Evolutionary conservation across 2,888 invertebrate species (phyloP).

Genomic region (Tenodera sinensis): DNA sequence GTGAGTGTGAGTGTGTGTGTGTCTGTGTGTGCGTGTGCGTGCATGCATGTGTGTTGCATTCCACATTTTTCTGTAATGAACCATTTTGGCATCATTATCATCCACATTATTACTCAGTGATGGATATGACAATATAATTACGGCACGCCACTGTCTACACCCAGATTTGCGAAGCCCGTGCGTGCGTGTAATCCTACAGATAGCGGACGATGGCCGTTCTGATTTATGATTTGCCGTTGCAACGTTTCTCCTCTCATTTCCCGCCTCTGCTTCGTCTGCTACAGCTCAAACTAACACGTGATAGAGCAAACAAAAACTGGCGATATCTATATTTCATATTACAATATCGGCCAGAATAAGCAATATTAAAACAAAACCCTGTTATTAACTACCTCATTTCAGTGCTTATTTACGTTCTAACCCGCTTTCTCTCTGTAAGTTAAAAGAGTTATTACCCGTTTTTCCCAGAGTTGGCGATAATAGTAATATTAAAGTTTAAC

Average conservation of each 20-base stretch:
- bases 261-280: neutral
- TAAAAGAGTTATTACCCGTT: neutral
- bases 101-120: neutral
- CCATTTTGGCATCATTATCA: no score
- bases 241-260: neutral
- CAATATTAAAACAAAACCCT: neutral
- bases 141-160: neutral
- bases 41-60: no score
- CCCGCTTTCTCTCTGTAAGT: neutral
- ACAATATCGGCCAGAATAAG: neutral
- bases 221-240: conserved; percentile 20
- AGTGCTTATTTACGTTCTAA: neutral
- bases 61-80: no score
- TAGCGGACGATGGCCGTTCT: conserved; percentile 18
- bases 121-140: neutral
- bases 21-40: no score
- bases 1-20: no score
- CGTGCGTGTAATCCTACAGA: conserved; percentile 18
- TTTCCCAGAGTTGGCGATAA: neutral
- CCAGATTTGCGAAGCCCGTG: neutral
- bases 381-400: neutral
- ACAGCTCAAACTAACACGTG: neutral
- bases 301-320: neutral
- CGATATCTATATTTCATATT: neutral
- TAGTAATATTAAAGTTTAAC: neutral